These are phyloP conservation scores for Pelagia noctiluca DNA, from an alignment of 30 jellyfish, hydroid and myxozoan species.

Conservation along the genomic window DNA sequence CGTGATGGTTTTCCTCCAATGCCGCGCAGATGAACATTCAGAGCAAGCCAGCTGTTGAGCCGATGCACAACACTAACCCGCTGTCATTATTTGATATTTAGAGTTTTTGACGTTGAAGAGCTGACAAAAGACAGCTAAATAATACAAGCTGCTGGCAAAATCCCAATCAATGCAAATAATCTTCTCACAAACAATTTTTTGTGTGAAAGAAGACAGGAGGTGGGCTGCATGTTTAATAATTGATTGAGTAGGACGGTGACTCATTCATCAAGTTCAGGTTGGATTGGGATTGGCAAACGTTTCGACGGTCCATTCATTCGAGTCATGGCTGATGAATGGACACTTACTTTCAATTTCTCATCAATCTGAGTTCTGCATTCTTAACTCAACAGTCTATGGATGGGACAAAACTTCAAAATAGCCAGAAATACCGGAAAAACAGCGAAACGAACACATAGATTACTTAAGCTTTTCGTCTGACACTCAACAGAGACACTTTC, in stretches of 20 bases:
- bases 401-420: not conserved
- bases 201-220: not conserved
- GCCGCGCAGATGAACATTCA: too few species aligned
- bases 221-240: not conserved
- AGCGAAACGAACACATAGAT: too few species aligned
- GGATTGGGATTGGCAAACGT: not conserved
- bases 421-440: not conserved
- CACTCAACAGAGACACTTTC: not conserved
- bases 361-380: not conserved
- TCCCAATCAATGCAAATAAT: not conserved
- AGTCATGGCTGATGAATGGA: not conserved
- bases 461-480: too few species aligned
- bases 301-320: too few species aligned
- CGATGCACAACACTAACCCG: too few species aligned
- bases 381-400: too few species aligned
- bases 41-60: too few species aligned
- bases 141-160: too few species aligned
- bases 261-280: not conserved
- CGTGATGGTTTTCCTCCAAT: too few species aligned
- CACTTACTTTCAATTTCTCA: not conserved
- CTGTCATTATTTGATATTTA: too few species aligned
- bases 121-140: too few species aligned
- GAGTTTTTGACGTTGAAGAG: too few species aligned
- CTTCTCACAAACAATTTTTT: not conserved
- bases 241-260: not conserved